Conservation (phyloP, 2,888 invertebrate genomes). For the Philereme vetulata region DNA sequence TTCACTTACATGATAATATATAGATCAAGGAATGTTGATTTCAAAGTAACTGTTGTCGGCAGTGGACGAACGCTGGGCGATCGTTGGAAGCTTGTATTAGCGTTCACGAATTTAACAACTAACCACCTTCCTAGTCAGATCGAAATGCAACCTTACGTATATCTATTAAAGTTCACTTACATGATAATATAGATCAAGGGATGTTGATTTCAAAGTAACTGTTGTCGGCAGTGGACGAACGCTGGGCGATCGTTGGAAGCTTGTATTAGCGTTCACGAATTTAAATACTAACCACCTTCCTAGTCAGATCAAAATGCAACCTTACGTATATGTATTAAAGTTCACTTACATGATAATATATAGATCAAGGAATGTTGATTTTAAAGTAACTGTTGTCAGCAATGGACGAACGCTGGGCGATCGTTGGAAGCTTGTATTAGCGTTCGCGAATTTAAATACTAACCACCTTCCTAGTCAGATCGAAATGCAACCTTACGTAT, state of each 20-base stretch:
- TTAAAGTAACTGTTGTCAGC: conserved; percentile 61
- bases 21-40: conserved; percentile 59
- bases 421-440: conserved; percentile 82
- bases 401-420: conserved; percentile 58
- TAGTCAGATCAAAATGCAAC: too few relatives aligned
- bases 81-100: conserved; percentile 75
- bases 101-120: conserved; percentile 70
- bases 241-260: conserved; percentile 77
- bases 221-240: conserved; percentile 62
- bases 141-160: too few relatives aligned
- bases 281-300: conserved; percentile 81
- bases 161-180: conserved; percentile 7
- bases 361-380: conserved; percentile 68
- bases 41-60: conserved; percentile 61
- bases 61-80: conserved; percentile 58
- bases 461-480: too few relatives aligned
- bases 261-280: conserved; percentile 52
- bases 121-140: conserved; percentile 81
- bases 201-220: conserved; percentile 59
- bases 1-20: conserved; percentile 35
- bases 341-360: too few relatives aligned
- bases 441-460: conserved; percentile 69
- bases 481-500: conserved; percentile 6
- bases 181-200: too few relatives aligned
- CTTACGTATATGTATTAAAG: neutral